Evolutionary conservation across 2,888 invertebrate species (phyloP), one percentile per base, ranked within the genome.

Genomic region (Drosophila yooni): DNA sequence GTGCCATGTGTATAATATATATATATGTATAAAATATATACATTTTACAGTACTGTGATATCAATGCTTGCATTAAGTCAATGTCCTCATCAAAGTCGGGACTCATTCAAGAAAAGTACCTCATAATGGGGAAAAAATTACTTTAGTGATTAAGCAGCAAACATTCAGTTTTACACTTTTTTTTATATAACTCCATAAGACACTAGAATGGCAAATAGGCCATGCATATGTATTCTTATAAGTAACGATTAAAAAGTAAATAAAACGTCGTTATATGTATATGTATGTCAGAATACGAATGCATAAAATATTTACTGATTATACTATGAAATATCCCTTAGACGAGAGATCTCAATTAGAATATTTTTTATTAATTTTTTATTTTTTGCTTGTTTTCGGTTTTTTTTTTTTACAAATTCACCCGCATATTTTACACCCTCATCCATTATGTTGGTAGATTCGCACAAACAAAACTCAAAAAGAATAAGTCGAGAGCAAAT

Each of bases 401-500:
- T 48, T 33, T 33, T 15, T 34, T 63, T 63, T 61, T 59, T 50
- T 53, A 43, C 33, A 70, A 69, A 79, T 67, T 56, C 75, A 61
- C 29, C 38, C 66, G 40, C 74, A 70, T 54, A 59, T 71, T 79
- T 75, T 75, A 79, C 77, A 79, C 75, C 77, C 79, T 71, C 66
- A 25, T 64, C 43, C 66, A 75, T 71, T 74, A 64, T 74, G 50
- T 56, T 51, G 43, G 57, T 51, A 31, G 33, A n/a, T 33, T 48
- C 52, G 40, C 25, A 40, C 40, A 56, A 53, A 69, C 43, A 57
- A 66, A 53, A 48, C 51, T 72, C 46, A 29, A 38, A 48, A 73
- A 73, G 72, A 79, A 81, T 76, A 74, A 77, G 80, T 72, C 68
- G 64, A 63, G 65, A 75, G 76, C 68, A 73, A 81, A 78, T 82